Conservation (phyloP, 2,113 vertebrate genomes). For the Mesembrinibis cayennensis region DNA sequence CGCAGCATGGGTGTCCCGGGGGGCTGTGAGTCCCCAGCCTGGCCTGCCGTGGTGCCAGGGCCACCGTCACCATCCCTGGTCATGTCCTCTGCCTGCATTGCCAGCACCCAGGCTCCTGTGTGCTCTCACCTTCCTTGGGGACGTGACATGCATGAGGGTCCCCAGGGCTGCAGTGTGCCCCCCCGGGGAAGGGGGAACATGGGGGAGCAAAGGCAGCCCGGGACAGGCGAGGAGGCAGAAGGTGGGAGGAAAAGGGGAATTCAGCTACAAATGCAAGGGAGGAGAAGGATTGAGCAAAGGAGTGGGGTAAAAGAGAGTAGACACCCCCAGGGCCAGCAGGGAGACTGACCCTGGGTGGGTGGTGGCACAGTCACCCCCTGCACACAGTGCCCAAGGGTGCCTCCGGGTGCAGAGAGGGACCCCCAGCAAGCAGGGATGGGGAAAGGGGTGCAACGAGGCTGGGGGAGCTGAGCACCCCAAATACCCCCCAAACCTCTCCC, state of each 20-base stretch:
- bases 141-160: fast-evolving
- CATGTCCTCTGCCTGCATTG: fast-evolving
- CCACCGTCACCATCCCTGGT: fast-evolving
- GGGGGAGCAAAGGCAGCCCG: background rate
- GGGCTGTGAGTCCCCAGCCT: background rate
- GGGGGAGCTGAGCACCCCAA: background rate
- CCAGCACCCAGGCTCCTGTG: fast-evolving
- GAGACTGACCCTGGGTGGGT: background rate
- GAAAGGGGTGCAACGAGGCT: fast-evolving
- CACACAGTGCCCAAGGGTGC: background rate
- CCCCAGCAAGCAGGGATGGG: background rate
- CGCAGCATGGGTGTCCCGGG: fast-evolving
- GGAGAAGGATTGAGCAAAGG: background rate
- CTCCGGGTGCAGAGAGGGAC: background rate
- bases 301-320: background rate
- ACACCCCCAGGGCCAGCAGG: fast-evolving
- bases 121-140: background rate
- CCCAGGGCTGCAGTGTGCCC: background rate
- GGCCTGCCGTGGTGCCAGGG: background rate
- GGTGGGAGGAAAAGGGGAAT: background rate
- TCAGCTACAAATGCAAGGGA: background rate
- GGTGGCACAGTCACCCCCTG: background rate
- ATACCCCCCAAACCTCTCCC: fast-evolving
- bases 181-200: background rate
- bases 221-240: background rate